Evolutionary conservation across 2,797 vertebrate species (phyloP).

Genomic region (Hyperoplus lanceolatus): DNA sequence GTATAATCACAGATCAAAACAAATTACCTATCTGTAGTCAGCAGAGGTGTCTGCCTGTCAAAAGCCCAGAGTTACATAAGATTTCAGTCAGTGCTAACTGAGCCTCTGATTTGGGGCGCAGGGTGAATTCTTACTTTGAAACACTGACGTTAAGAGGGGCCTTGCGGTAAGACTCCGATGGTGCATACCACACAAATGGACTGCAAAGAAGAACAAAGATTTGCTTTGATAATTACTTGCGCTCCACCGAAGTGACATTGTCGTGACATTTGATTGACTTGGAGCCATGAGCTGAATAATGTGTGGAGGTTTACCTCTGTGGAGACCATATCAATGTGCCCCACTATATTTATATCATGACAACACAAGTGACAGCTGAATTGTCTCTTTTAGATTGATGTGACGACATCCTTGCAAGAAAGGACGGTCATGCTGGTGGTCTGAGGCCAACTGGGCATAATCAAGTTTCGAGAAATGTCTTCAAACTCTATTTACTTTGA

Average conservation of each 20-base stretch:
- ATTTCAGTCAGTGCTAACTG: conserved; percentile 83
- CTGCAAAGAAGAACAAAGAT: conserved; percentile 62
- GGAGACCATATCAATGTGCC: background rate
- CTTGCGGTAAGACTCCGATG: conserved; percentile 39
- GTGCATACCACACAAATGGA: conserved; percentile 66
- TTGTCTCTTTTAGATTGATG: conserved; percentile 40
- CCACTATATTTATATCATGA: background rate
- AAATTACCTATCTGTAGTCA: conserved; percentile 88
- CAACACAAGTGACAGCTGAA: conserved; percentile 15
- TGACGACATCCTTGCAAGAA: conserved; percentile 37
- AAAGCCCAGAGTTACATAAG: conserved; percentile 86
- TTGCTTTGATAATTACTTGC: conserved; percentile 69
- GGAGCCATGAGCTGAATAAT: conserved; percentile 4
- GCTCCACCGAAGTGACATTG: conserved; percentile 57
- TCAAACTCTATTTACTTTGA: conserved; percentile 49
- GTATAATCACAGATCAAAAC: conserved; percentile 90
- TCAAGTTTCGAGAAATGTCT: conserved; percentile 50
- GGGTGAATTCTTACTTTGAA: conserved; percentile 81
- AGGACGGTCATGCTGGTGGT: conserved; percentile 33
- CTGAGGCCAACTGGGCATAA: conserved; percentile 44
- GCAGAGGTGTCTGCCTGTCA: conserved; percentile 84
- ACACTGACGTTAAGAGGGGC: conserved; percentile 54
- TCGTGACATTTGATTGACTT: conserved; percentile 64
- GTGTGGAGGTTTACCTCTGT: conserved; percentile 2
- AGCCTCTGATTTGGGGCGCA: conserved; percentile 78